A percentile compares a stretch with the other conserved stretches of the same genome.
These are phyloP conservation scores for Formica exsecta DNA, from an alignment of 1,140 invertebrate species.

Conservation along the genomic window DNA sequence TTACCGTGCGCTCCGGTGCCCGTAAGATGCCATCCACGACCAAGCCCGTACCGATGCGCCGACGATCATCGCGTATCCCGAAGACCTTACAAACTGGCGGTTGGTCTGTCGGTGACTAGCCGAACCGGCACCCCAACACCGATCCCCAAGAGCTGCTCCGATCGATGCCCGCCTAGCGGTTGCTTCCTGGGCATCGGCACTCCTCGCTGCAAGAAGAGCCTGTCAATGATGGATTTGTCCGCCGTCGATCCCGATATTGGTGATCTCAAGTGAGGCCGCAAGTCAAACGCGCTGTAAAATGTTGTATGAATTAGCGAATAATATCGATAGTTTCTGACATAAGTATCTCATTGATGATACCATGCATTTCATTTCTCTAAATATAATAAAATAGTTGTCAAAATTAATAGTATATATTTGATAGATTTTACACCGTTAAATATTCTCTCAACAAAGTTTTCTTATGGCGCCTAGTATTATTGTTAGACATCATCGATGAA, in stretches of 20 bases:
- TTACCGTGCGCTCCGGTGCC: conserved; percentile 65
- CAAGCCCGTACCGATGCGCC: conserved; percentile 60
- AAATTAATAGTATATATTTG: background rate
- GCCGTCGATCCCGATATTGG: conserved; percentile 59
- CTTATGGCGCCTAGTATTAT: no score
- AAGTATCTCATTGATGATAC: no score
- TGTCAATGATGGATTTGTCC: conserved; percentile 80
- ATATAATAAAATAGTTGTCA: background rate
- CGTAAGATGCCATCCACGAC: conserved; percentile 71
- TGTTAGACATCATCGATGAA: no score
- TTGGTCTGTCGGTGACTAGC: conserved; percentile 32
- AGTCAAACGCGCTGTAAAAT: background rate
- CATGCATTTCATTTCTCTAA: background rate
- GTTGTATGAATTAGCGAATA: background rate
- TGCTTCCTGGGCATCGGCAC: conserved; percentile 43
- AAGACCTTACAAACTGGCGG: conserved; percentile 66
- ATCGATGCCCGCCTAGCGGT: conserved; percentile 10
- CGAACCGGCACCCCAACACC: conserved; percentile 14
- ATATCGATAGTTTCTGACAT: no score
- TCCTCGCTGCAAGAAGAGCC: conserved; percentile 76
- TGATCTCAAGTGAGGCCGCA: conserved; percentile 72
- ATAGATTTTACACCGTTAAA: background rate
- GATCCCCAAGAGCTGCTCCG: conserved; percentile 63
- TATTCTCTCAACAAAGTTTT: background rate
- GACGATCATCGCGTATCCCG: conserved; percentile 67